Percentiles rank a stretch among this genome's conserved stretches.
phyloP scores from a whole-genome alignment of 2,888 invertebrate species.

The Mesodorylaimus sp. region DNA sequence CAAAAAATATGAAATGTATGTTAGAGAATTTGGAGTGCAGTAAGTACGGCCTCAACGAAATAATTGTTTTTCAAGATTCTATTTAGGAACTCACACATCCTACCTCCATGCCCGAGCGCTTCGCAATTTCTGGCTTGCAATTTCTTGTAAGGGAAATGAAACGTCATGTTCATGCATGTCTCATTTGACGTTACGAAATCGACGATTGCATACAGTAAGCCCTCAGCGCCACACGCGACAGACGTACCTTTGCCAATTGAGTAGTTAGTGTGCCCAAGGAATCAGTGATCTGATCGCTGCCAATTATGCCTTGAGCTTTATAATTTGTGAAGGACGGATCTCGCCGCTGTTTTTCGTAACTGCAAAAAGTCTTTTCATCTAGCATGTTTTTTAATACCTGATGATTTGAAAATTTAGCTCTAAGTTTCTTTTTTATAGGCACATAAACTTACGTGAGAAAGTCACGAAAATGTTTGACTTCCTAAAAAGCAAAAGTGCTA shows the following conservation, averaged over 20 bases:
- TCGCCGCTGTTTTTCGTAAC: background rate
- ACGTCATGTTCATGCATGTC: background rate
- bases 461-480: background rate
- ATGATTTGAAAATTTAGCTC: too few relatives aligned
- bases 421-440: too few relatives aligned
- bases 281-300: background rate
- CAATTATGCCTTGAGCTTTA: too few relatives aligned
- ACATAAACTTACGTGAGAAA: too few relatives aligned
- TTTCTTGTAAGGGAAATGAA: background rate
- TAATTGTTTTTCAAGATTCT: background rate
- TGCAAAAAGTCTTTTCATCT: too few relatives aligned
- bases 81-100: too few relatives aligned
- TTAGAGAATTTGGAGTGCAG: too few relatives aligned
- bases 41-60: too few relatives aligned
- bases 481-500: background rate
- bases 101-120: too few relatives aligned
- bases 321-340: background rate
- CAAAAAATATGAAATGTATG: too few relatives aligned
- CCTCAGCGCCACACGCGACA: background rate
- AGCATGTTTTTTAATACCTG: too few relatives aligned
- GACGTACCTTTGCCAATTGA: background rate
- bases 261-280: background rate
- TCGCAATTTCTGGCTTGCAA: background rate
- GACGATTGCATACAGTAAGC: background rate
- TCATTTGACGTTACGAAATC: background rate